Base-by-base conservation (phyloP, 2,797 vertebrate species). In the Spondyliosoma cantharus region DNA sequence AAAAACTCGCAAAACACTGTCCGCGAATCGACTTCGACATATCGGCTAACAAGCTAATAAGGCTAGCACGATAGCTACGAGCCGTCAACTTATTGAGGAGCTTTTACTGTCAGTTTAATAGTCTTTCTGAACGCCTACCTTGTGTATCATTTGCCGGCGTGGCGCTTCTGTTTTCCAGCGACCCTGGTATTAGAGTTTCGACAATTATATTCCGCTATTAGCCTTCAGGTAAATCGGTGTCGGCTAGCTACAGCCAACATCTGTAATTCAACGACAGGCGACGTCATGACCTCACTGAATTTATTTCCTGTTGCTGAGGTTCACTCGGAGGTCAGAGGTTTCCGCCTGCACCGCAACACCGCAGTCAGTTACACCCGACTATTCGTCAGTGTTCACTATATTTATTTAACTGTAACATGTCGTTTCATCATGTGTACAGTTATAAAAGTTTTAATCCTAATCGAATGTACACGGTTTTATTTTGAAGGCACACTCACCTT, bases 281-380 rank as follows among this genome's bases (percentile, higher is more conserved):
- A 24, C 61, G 82, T 7, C 27, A 65, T 11, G 32, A 12, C 53
- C 49, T 64, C 49, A 0, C 22, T 48, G 46, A 16, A n/a, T 74
- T 88, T 92, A n/a, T 74, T 88, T 92, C 83, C 87, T 86, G 85
- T 53, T 25, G 27, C 0, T 0, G 65, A 45, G 65, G 91, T 90
- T 92, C 91, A 89, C 5, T 1, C 57, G 3, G 52, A 59, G 90
- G 90, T 83, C 87, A 68, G 7, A 4, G 37, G 7, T 71, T 72
- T 56, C n/a, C 42, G 27, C 27, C 16, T 19, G 14, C 3, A 24
- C 45, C 43, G 19, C 54, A 14, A 0, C 3, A 20, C 16, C 6
- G 25, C 19, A 1, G 17, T n/a, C 37, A 57, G 0, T 1, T 17
- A 2, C 24, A 8, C 2, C 11, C 3, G 20, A 11, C 25, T 6